Evolutionary conservation across 2,888 invertebrate species (phyloP).

Genomic region (Platycheirus rosarum): DNA sequence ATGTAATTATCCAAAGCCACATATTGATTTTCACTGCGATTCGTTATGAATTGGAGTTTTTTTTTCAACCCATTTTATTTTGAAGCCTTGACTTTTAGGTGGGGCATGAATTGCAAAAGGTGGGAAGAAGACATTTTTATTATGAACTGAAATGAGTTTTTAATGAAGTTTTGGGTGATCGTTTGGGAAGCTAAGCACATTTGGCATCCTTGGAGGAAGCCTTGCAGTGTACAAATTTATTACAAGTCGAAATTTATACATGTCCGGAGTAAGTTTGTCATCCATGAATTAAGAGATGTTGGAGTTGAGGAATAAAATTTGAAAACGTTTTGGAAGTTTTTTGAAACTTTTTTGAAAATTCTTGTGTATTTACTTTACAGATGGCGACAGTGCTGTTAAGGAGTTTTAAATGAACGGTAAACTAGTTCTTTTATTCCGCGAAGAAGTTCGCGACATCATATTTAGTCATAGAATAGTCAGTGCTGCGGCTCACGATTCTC

Average conservation of each 20-base stretch:
- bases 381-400: too few species aligned
- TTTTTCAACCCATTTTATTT: neutral
- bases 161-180: conserved; percentile 25
- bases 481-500: too few species aligned
- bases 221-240: neutral
- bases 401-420: too few species aligned
- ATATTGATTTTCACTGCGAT: conserved; percentile 68
- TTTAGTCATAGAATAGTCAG: too few species aligned
- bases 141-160: conserved; percentile 32
- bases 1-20: conserved; percentile 73
- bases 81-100: conserved; percentile 35
- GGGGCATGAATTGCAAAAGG: conserved; percentile 70
- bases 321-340: too few species aligned
- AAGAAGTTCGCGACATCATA: too few species aligned
- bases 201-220: neutral
- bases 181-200: neutral
- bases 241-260: neutral
- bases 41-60: conserved; percentile 41
- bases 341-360: too few species aligned
- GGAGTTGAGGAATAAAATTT: too few species aligned
- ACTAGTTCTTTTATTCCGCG: too few species aligned
- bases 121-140: conserved; percentile 71
- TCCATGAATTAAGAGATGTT: too few species aligned
- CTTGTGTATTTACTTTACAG: too few species aligned
- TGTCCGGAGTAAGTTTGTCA: too few species aligned